These are phyloP conservation scores for Lithobates sylvaticus DNA, from an alignment of 2,797 vertebrate genomes.

Conservation along the genomic window DNA sequence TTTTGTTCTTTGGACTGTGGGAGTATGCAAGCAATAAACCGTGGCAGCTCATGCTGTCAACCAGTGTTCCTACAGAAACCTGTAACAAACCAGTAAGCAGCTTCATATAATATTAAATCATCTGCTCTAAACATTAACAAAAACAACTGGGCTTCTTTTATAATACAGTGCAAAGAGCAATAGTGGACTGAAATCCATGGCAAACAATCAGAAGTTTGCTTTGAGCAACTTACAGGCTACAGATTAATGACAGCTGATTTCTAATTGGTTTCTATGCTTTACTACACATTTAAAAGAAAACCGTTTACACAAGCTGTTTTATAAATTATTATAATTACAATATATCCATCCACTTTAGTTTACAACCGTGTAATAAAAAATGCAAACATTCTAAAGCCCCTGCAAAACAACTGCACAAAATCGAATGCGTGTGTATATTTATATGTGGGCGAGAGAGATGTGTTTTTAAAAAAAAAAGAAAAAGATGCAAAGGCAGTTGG, in stretches of 20 bases:
- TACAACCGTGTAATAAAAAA: too few relatives aligned
- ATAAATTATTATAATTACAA: not conserved
- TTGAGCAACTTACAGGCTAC: too few relatives aligned
- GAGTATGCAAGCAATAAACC: slow-evolving; percentile 53
- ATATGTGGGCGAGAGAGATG: too few relatives aligned
- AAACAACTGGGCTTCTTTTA: slow-evolving; percentile 7
- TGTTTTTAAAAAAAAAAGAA: too few relatives aligned
- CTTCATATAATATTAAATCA: slow-evolving; percentile 41
- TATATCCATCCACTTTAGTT: too few relatives aligned
- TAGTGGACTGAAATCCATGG: not conserved
- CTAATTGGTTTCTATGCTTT: not conserved
- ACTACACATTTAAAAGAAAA: too few relatives aligned
- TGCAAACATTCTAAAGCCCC: not conserved
- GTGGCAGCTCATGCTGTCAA: slow-evolving; percentile 44
- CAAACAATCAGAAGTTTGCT: not conserved
- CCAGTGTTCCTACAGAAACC: slow-evolving; percentile 28
- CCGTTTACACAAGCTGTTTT: not conserved
- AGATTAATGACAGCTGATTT: not conserved
- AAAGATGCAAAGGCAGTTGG: too few relatives aligned
- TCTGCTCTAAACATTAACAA: slow-evolving; percentile 5
- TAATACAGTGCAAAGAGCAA: not conserved
- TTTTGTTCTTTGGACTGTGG: slow-evolving; percentile 52
- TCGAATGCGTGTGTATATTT: too few relatives aligned
- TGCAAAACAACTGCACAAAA: too few relatives aligned
- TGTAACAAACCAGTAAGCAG: slow-evolving; percentile 32